phyloP scores from a whole-genome alignment of 1,140 invertebrate species.

The Antheraea mylitta region DNA sequence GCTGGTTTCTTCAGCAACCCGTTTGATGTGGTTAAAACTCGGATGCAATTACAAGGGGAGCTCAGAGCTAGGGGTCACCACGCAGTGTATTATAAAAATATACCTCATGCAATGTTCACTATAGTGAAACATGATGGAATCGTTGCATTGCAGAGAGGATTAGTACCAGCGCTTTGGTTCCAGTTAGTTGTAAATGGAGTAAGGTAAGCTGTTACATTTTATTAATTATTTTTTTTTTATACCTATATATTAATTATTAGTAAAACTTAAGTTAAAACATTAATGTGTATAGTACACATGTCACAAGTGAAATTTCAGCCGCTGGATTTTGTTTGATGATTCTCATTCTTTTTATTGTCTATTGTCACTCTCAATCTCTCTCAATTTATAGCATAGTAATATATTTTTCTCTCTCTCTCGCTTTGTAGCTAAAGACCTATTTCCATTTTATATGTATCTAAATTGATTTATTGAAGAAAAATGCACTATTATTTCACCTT shows the following conservation, averaged over 20 bases:
- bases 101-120: constrained; percentile 84
- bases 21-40: constrained; percentile 88
- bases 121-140: constrained; percentile 85
- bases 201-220: constrained; percentile 51
- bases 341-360: no score
- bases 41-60: constrained; percentile 95
- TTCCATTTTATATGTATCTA: no score
- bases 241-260: background rate
- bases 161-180: constrained; percentile 85
- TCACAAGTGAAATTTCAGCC: no score
- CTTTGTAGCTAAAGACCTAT: no score
- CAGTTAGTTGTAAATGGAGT: constrained; percentile 75
- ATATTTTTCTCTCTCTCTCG: no score
- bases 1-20: constrained; percentile 87
- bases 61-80: constrained; percentile 84
- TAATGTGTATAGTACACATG: no score
- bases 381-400: no score
- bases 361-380: no score
- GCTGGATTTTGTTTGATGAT: no score
- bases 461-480: no score
- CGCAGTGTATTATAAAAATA: constrained; percentile 83
- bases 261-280: background rate
- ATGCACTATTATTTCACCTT: no score
- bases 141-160: constrained; percentile 84
- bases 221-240: constrained; percentile 21